Evolutionary conservation across 2,888 invertebrate species (phyloP), one percentile per base, ranked within the genome.

Genomic region (Gibbula magus): DNA sequence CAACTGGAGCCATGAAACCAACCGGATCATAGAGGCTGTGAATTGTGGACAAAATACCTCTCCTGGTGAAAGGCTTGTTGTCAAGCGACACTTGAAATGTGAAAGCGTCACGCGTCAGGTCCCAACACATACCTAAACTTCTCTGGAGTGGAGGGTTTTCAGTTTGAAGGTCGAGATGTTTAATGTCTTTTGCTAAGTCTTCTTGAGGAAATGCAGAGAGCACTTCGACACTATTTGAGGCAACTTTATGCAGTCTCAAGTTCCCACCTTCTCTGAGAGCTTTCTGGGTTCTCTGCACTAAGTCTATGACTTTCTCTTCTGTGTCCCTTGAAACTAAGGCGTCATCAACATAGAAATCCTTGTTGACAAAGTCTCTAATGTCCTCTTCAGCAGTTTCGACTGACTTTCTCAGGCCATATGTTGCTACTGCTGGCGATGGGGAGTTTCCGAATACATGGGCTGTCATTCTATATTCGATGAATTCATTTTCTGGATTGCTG

Each of bases 401-500:
- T 20, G 79, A 78, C 25, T 73, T 77, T 1, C 81, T 45, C 16
- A 86, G 74, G 5, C 83, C 83, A 56, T 81, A 83, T 0, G 82
- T 84, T 8, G 84, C 84, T 16, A 85, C 79, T 2, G 84, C 85
- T 10, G 85, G 85, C 1, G 85, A 86, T 16, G 85, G 83, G n/a
- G 66, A 80, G 53, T 85, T 85, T 0, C 86, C 86, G 56, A 86
- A 85, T 1, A 86, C 86, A 77, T 86, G 86, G 0, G 83, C 85
- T 13, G 77, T 56, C 84, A 84, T 86, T 8, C 83, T 45, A 73
- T 85, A 86, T 32, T 86, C 82, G 16, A 82, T 75, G 3, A 86
- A 53, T 2, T 75, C 75, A 18, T 82, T 78, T 18, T 22, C 39
- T 1, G 67, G 77, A 52, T 86, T 79, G 54, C 83, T 85, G 54